A percentile compares a stretch with the other conserved stretches of the same genome.
Evolutionary conservation across 2,888 invertebrate species (phyloP).

Genomic region (Pilophorus perplexus): DNA sequence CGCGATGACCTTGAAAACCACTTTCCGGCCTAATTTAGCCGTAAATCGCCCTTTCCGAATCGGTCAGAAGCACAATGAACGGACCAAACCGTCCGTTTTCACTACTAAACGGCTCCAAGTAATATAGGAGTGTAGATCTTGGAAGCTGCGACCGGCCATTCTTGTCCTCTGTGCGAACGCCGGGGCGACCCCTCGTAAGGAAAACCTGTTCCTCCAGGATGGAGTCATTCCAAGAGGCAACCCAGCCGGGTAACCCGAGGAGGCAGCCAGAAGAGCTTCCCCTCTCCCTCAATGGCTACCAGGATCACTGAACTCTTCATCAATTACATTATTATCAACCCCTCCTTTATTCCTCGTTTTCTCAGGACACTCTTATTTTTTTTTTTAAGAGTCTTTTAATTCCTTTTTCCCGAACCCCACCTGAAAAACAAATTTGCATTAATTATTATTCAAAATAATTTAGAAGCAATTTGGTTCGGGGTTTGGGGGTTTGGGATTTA

Average conservation of each 20-base stretch:
- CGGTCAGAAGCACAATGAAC: too few relatives aligned
- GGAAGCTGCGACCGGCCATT: slow-evolving; percentile 27
- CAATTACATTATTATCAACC: slow-evolving; percentile 31
- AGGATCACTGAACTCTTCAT: slow-evolving; percentile 37
- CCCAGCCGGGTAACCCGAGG: slow-evolving; percentile 14
- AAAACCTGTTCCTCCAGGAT: slow-evolving; percentile 34
- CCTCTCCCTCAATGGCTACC: slow-evolving; percentile 29
- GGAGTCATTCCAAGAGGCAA: slow-evolving; percentile 37
- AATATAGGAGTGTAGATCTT: not conserved
- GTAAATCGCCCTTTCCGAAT: too few relatives aligned
- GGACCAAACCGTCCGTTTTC: not conserved
- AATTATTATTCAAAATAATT: slow-evolving; percentile 25
- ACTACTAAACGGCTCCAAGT: not conserved
- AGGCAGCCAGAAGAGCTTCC: not conserved
- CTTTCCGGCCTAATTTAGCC: too few relatives aligned
- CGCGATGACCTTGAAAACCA: too few relatives aligned
- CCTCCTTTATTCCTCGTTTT: not conserved
- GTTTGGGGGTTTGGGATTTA: slow-evolving; percentile 5
- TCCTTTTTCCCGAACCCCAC: not conserved
- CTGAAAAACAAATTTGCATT: slow-evolving; percentile 3
- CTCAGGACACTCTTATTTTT: too few relatives aligned
- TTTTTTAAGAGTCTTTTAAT: too few relatives aligned
- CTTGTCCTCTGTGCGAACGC: slow-evolving; percentile 17
- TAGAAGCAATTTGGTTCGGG: not conserved
- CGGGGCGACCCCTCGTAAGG: slow-evolving; percentile 31